These are phyloP conservation scores for Nesidiocoris tenuis DNA, from an alignment of 2,888 invertebrate species.

Conservation along the genomic window DNA sequence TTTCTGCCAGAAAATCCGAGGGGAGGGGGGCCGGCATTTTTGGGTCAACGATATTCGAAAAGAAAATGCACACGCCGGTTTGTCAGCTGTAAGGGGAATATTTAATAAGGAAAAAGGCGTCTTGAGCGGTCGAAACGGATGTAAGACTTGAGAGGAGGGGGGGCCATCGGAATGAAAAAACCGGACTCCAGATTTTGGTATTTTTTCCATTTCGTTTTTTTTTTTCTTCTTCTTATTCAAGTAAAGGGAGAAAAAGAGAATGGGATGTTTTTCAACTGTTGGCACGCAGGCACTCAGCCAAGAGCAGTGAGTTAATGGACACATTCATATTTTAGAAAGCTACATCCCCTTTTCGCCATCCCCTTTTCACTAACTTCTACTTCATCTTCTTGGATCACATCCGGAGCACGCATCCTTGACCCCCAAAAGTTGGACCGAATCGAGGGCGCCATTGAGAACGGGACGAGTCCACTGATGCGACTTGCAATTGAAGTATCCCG, in stretches of 20 bases:
- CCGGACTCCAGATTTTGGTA: background rate
- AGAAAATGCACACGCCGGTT: background rate
- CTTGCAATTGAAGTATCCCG: too few species aligned
- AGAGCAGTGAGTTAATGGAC: conserved; percentile 4
- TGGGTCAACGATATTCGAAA: background rate
- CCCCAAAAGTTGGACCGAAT: background rate
- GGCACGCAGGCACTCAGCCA: conserved; percentile 6
- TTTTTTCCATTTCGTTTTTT: background rate
- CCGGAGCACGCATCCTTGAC: background rate
- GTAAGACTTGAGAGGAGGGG: background rate
- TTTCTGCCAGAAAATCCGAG: background rate
- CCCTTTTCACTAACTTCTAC: background rate
- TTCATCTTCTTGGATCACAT: background rate
- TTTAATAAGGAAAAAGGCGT: background rate
- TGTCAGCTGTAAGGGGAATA: background rate
- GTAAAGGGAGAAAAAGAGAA: background rate
- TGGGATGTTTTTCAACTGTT: background rate
- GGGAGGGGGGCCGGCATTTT: background rate
- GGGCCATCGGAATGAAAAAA: background rate
- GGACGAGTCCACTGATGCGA: background rate
- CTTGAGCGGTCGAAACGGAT: background rate
- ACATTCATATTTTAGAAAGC: conserved; percentile 7
- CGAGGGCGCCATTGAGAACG: background rate
- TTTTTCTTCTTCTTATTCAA: too few species aligned
- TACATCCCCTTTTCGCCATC: background rate